Evolutionary conservation across 2,888 invertebrate genomes (phyloP).

Genomic region (Marronus borbonicus): DNA sequence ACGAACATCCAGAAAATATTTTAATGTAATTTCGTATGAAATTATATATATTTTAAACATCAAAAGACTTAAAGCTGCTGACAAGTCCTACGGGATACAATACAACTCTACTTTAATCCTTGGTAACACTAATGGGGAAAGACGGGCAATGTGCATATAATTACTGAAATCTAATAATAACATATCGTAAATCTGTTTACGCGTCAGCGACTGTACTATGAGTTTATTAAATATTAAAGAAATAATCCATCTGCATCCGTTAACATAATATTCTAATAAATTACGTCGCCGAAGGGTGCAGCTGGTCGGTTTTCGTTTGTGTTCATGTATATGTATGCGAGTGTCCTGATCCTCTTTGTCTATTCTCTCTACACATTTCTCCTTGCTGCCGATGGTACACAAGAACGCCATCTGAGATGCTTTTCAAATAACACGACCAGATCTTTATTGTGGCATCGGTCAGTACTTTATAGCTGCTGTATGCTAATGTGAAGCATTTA

Average conservation of each 20-base stretch:
- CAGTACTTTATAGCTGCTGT: slow-evolving; percentile 66
- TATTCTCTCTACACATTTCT: slow-evolving; percentile 32
- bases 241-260: slow-evolving; percentile 64
- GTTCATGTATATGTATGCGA: slow-evolving; percentile 29
- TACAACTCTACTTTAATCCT: background rate
- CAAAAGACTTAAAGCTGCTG: background rate
- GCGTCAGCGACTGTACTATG: slow-evolving; percentile 15
- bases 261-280: slow-evolving; percentile 67
- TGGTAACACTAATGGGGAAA: background rate
- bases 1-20: no score
- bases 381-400: slow-evolving; percentile 55
- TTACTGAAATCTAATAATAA: slow-evolving; percentile 36
- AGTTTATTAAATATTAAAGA: slow-evolving; percentile 62
- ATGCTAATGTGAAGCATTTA: slow-evolving; percentile 71
- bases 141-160: slow-evolving; percentile 12
- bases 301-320: slow-evolving; percentile 56
- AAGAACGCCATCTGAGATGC: slow-evolving; percentile 63
- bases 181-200: slow-evolving; percentile 36
- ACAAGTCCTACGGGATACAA: background rate
- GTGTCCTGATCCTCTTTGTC: slow-evolving; percentile 52
- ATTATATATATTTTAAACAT: no score
- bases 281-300: slow-evolving; percentile 61
- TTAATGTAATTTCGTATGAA: no score
- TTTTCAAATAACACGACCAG: slow-evolving; percentile 62
- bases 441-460: slow-evolving; percentile 60